Evolutionary conservation across 2,113 vertebrate species (phyloP).

Genomic region (Anas platyrhynchos): DNA sequence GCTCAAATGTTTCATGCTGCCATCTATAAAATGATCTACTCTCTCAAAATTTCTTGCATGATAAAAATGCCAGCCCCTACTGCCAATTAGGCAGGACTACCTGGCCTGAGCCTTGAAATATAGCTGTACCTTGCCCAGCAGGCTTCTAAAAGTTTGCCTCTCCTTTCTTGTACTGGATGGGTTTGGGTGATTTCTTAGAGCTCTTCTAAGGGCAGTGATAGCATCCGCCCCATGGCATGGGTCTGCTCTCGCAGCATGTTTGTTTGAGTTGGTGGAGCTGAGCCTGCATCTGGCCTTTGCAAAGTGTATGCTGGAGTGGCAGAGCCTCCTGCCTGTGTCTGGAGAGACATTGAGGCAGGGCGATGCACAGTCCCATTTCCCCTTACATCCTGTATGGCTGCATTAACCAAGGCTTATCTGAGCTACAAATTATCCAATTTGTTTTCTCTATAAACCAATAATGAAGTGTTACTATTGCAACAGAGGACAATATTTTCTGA

Average conservation of each 20-base stretch:
- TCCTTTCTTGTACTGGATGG: not conserved
- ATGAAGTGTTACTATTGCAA: not conserved
- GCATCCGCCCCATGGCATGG: not conserved
- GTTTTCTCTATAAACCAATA: not conserved
- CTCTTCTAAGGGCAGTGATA: not conserved
- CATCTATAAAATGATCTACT: not conserved
- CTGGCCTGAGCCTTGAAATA: not conserved
- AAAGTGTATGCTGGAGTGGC: not conserved
- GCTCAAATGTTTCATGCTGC: not conserved
- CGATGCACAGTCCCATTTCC: not conserved
- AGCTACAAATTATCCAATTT: not conserved
- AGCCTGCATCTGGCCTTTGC: not conserved
- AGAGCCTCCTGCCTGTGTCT: accelerated
- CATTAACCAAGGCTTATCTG: not conserved
- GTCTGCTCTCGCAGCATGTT: not conserved
- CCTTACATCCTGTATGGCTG: not conserved
- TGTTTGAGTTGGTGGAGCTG: not conserved
- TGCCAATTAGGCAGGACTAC: not conserved
- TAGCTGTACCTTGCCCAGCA: not conserved
- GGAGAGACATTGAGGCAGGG: not conserved
- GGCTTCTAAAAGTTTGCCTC: not conserved
- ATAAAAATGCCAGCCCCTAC: not conserved
- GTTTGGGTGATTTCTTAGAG: not conserved
- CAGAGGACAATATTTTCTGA: slow-evolving; percentile 15
- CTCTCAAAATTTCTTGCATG: not conserved